These are phyloP conservation scores for Rhingia rostrata DNA, from an alignment of 2,888 invertebrate species.

Conservation along the genomic window DNA sequence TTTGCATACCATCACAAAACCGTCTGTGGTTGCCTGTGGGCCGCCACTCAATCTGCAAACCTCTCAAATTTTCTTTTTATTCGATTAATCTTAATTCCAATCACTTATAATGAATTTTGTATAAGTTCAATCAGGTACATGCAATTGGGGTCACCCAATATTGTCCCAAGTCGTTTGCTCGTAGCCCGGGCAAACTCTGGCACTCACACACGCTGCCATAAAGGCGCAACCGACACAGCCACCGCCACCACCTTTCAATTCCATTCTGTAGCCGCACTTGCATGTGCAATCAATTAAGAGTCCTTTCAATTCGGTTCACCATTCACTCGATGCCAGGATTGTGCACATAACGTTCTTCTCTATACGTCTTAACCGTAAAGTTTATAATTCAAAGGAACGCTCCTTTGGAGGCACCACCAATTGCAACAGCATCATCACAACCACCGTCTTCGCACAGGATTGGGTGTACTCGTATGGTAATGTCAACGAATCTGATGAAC, in stretches of 20 bases:
- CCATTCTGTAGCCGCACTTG: slow-evolving; percentile 29
- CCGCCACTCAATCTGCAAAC: neutral
- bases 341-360: slow-evolving; percentile 9
- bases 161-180: slow-evolving; percentile 29
- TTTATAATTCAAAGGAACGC: slow-evolving; percentile 63
- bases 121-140: slow-evolving; percentile 23
- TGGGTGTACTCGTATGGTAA: slow-evolving; percentile 7
- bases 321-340: slow-evolving; percentile 56
- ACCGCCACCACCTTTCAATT: neutral
- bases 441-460: slow-evolving; percentile 30
- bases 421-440: neutral
- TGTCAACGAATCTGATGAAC: slow-evolving; percentile 23
- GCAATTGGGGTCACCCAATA: slow-evolving; percentile 51
- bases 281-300: slow-evolving; percentile 65
- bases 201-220: slow-evolving; percentile 2
- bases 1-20: neutral
- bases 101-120: slow-evolving; percentile 46
- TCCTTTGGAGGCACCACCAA: neutral
- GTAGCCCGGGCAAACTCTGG: neutral
- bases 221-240: neutral
- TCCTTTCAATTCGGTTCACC: slow-evolving; percentile 69
- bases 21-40: neutral
- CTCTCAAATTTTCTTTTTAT: slow-evolving; percentile 4
- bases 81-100: slow-evolving; percentile 67
- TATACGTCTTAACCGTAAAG: slow-evolving; percentile 28